phyloP scores from a whole-genome alignment of 2,888 invertebrate genomes.

The Parthenolecanium corni region DNA sequence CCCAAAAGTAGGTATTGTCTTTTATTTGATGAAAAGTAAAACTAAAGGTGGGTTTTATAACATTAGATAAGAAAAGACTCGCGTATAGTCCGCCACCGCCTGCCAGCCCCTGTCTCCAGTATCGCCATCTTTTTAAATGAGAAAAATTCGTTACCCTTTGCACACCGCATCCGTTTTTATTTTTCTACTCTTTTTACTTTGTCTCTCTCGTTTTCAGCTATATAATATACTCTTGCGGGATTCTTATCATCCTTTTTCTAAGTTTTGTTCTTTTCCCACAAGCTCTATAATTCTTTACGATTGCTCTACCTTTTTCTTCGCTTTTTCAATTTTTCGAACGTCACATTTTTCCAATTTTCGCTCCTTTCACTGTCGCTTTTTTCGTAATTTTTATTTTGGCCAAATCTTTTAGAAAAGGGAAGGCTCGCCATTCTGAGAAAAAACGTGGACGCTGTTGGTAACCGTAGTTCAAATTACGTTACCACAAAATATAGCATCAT shows the following conservation, averaged over 20 bases:
- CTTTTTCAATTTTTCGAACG: background rate
- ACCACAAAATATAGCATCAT: too few relatives aligned
- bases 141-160: slow-evolving; percentile 21
- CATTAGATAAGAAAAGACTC: slow-evolving; percentile 28
- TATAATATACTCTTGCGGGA: background rate
- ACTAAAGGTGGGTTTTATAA: slow-evolving; percentile 25
- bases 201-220: too few relatives aligned
- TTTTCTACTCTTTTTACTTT: too few relatives aligned
- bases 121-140: slow-evolving; percentile 30
- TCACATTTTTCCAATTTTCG: background rate
- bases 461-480: too few relatives aligned
- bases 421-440: too few relatives aligned
- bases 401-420: too few relatives aligned
- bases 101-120: slow-evolving; percentile 25
- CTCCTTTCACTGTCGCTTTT: too few relatives aligned
- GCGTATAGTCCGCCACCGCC: slow-evolving; percentile 28
- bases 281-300: too few relatives aligned
- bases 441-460: too few relatives aligned
- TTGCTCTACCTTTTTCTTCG: background rate
- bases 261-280: too few relatives aligned
- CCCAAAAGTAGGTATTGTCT: slow-evolving; percentile 28
- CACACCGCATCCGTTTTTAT: background rate
- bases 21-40: slow-evolving; percentile 27
- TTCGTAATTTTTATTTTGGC: too few relatives aligned
- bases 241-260: too few relatives aligned